Evolutionary conservation across 2,113 vertebrate genomes (phyloP).

Genomic region (Lagenorhynchus albirostris): DNA sequence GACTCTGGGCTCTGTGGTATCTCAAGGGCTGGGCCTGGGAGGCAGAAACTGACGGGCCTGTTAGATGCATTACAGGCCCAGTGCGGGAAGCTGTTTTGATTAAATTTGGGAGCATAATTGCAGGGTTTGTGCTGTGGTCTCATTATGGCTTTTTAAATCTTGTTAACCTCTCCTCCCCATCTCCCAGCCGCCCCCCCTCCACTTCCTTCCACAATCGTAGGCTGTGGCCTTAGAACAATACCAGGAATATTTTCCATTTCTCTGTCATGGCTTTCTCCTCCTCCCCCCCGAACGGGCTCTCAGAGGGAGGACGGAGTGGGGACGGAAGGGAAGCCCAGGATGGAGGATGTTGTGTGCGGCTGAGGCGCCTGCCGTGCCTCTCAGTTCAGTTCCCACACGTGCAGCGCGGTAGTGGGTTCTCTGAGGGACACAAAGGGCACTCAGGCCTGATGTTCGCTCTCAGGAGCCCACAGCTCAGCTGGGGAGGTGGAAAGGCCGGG

Average conservation of each 20-base stretch:
- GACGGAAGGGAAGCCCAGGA: neutral
- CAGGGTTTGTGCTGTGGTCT: slow-evolving; percentile 75
- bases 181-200: neutral
- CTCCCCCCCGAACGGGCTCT: neutral
- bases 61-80: slow-evolving; percentile 52
- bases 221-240: slow-evolving; percentile 55
- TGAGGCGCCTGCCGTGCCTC: neutral
- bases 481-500: neutral
- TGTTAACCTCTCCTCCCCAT: slow-evolving; percentile 67
- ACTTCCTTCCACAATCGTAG: slow-evolving; percentile 44
- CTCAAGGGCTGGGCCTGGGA: slow-evolving; percentile 50
- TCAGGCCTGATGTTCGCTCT: neutral
- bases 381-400: neutral
- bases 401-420: neutral
- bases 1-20: neutral
- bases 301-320: neutral
- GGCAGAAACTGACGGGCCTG: slow-evolving; percentile 53
- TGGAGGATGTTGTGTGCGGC: no score
- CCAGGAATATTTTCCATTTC: slow-evolving; percentile 50
- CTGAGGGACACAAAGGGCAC: neutral
- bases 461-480: neutral
- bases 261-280: neutral
- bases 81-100: slow-evolving; percentile 70
- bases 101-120: slow-evolving; percentile 76
- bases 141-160: slow-evolving; percentile 79